Conservation (phyloP, 2,797 vertebrate genomes). For the Zenarchopterus dispar region DNA sequence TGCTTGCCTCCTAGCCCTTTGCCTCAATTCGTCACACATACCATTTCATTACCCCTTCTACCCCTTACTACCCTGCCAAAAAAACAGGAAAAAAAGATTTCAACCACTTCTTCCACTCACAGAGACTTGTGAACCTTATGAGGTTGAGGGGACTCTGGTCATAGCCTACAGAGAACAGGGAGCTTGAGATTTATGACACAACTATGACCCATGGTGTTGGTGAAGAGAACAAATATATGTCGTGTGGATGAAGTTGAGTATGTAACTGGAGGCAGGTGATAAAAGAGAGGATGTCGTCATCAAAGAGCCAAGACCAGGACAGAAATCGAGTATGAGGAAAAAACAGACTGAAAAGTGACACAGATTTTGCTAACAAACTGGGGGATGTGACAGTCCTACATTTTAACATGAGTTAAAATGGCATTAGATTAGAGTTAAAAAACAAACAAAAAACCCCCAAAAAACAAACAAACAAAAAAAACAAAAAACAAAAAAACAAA, state of each 20-base stretch:
- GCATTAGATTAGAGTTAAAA: constrained; percentile 49
- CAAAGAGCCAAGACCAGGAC: constrained; percentile 41
- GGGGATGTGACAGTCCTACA: constrained; percentile 23
- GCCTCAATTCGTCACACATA: constrained; percentile 76
- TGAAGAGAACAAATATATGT: constrained; percentile 29
- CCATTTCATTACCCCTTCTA: constrained; percentile 70
- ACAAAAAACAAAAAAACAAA: constrained; percentile 47
- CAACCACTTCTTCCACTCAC: constrained; percentile 4
- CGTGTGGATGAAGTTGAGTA: constrained; percentile 23
- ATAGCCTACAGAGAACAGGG: constrained; percentile 49
- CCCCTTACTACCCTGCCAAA: constrained; percentile 43
- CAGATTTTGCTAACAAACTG: constrained; percentile 1
- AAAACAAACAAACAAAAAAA: constrained; percentile 53
- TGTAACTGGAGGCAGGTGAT: constrained; percentile 17
- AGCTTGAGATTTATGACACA: constrained; percentile 64
- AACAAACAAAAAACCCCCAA: too few species aligned
- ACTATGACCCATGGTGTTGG: constrained; percentile 43
- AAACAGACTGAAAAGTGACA: not conserved
- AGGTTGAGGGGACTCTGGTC: constrained; percentile 32
- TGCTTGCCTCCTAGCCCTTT: constrained; percentile 72
- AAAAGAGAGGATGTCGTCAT: constrained; percentile 35
- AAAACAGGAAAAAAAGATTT: constrained; percentile 26
- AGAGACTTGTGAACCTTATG: constrained; percentile 48
- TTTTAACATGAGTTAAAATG: constrained; percentile 55
- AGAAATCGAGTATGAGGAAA: constrained; percentile 37